These are phyloP conservation scores for Himalopsyche kuldschensis DNA, from an alignment of 2,888 invertebrate genomes.

Conservation along the genomic window DNA sequence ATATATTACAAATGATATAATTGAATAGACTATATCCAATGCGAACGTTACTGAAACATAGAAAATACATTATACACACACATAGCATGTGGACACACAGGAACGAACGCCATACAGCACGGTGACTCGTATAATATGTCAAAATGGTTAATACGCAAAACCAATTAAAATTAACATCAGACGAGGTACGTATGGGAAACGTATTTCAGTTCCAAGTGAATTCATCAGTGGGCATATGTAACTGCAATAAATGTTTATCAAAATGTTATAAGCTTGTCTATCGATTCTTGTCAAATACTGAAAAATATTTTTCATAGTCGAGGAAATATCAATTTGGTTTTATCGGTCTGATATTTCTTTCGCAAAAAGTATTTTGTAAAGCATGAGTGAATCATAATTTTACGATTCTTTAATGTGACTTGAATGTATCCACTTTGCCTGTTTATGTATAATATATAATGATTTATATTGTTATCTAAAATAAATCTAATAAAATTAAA, in stretches of 20 bases:
- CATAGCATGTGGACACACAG: not conserved
- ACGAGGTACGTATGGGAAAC: not conserved
- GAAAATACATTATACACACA: not conserved
- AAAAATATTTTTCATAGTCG: too few relatives aligned
- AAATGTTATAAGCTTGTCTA: too few relatives aligned
- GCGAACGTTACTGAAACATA: not conserved
- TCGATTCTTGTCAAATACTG: too few relatives aligned
- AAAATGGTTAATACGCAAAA: conserved; percentile 24
- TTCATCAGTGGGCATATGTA: not conserved
- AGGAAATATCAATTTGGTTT: too few relatives aligned
- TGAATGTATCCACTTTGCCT: too few relatives aligned
- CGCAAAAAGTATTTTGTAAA: too few relatives aligned
- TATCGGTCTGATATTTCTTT: too few relatives aligned
- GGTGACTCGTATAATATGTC: conserved; percentile 6
- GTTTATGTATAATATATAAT: too few relatives aligned
- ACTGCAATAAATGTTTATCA: not conserved
- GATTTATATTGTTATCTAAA: too few relatives aligned
- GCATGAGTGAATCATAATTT: too few relatives aligned
- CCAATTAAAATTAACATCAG: conserved; percentile 24
- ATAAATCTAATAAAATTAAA: too few relatives aligned
- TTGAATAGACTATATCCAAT: not conserved
- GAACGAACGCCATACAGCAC: not conserved
- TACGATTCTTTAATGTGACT: too few relatives aligned
- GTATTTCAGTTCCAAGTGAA: not conserved
- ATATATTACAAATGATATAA: not conserved